Percentiles rank a stretch among this genome's conserved stretches.
Evolutionary conservation across 2,797 vertebrate genomes (phyloP).

Genomic region (Champsocephalus esox): DNA sequence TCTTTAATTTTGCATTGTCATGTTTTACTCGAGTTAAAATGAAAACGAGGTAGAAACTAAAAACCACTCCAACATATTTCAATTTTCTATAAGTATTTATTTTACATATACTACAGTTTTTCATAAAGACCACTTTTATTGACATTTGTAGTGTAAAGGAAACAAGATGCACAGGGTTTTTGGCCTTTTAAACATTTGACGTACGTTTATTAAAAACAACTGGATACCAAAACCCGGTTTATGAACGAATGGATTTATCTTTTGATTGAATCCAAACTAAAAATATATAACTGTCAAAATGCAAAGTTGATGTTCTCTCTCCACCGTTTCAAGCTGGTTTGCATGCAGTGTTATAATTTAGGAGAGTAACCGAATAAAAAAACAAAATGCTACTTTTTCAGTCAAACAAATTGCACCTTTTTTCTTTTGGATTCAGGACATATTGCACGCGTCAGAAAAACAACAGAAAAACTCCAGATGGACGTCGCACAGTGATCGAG

Average conservation of each 20-base stretch:
- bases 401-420: constrained; percentile 73
- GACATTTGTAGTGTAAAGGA: constrained; percentile 76
- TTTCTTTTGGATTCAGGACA: constrained; percentile 49
- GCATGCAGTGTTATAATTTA: constrained; percentile 70
- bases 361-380: constrained; percentile 51
- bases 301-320: constrained; percentile 48
- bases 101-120: constrained; percentile 83
- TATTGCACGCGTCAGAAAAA: constrained; percentile 76
- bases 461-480: constrained; percentile 19
- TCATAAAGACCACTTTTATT: constrained; percentile 77
- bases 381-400: constrained; percentile 67
- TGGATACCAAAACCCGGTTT: constrained; percentile 34
- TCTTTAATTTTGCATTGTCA: constrained; percentile 11
- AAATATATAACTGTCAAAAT: constrained; percentile 50
- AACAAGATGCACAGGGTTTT: constrained; percentile 73
- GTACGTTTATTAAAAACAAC: constrained; percentile 48
- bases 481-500: constrained; percentile 60
- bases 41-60: constrained; percentile 1
- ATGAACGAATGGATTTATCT: constrained; percentile 14
- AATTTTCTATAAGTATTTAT: constrained; percentile 81
- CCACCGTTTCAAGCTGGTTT: constrained; percentile 53
- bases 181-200: constrained; percentile 78
- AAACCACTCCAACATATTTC: not conserved
- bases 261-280: constrained; percentile 36
- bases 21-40: not conserved